Evolutionary conservation across 2,888 invertebrate genomes (phyloP).

Genomic region (Asteroscopus sphinx): DNA sequence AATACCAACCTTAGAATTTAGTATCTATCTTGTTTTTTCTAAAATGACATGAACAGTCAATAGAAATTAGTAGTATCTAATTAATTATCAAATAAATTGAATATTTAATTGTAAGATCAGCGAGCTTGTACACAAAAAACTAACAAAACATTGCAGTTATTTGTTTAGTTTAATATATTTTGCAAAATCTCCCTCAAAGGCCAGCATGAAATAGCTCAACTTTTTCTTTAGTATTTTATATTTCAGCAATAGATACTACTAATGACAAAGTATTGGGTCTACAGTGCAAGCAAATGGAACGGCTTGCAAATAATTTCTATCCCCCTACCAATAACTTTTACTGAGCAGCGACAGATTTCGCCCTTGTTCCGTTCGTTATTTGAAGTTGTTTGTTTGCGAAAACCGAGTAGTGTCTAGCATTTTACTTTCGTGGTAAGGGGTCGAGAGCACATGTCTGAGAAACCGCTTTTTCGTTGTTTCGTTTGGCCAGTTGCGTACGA

Average conservation of each 20-base stretch:
- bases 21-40: too few relatives aligned
- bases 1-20: too few relatives aligned
- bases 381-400: constrained; percentile 12
- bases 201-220: constrained; percentile 6
- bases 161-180: background rate
- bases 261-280: constrained; percentile 17
- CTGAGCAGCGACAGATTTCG: background rate
- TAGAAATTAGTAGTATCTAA: too few relatives aligned
- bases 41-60: too few relatives aligned
- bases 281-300: constrained; percentile 42
- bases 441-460: constrained; percentile 48
- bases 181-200: background rate
- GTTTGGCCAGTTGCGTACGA: constrained; percentile 50
- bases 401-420: constrained; percentile 15
- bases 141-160: too few relatives aligned
- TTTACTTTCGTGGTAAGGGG: constrained; percentile 45
- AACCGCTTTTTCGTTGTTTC: constrained; percentile 26
- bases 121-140: too few relatives aligned
- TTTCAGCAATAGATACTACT: constrained; percentile 47
- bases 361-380: constrained; percentile 6
- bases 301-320: constrained; percentile 31
- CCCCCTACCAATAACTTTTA: constrained; percentile 36
- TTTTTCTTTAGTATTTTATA: constrained; percentile 25
- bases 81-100: too few relatives aligned
- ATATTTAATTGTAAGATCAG: too few relatives aligned